Base-by-base conservation (phyloP, 2,797 vertebrate genomes). In the Anguilla megastoma region DNA sequence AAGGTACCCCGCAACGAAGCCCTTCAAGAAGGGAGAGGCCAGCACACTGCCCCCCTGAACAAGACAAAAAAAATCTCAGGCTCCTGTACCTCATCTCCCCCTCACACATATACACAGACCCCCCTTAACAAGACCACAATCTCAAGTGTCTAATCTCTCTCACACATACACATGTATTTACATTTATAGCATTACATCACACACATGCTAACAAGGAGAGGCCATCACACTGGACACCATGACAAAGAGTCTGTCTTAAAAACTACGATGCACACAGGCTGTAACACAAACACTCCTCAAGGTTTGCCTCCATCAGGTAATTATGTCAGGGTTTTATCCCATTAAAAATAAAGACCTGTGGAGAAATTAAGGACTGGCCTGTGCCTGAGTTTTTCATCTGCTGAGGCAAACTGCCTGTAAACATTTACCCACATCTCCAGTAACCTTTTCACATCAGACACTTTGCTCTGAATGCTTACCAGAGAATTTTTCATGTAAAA, bases 1-100 rank as follows among this genome's bases (percentile, higher is more conserved):
- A 33, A 99, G 33, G 88, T 98, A 99, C 18, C 98, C 98, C 0
- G 98, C 97, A 92, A 99, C 92, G 90, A 99, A 98, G 9, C 98
- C 98, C 90, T 99, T 99, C 89, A 99, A 93, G 45, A 99, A 98
- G 0, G 98, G 98, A 16, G 98, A 99, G 0, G 95, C 96, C 91
- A 99, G 92, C 33, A 99, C 89, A 5, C 98, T 97, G 36, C 97
- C 97, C 87, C 98, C 97, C 98, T 99, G 91, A 0, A 76, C 88
- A 89, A 84, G 69, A 66, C 21, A 50, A 84, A 82, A 74, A 86
- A 56, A 52, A 88, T 21, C 33, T 52, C 87, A 84, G 14, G 18
- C 74, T 58, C 27, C 21, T 41, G 36, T 58, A 5, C 4, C 27
- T 14, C 33, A 21, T 41, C 36, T 18, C 36, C 21, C 14, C 10